Evolutionary conservation across 2,797 vertebrate genomes (phyloP).

Genomic region (Erpetoichthys calabaricus): DNA sequence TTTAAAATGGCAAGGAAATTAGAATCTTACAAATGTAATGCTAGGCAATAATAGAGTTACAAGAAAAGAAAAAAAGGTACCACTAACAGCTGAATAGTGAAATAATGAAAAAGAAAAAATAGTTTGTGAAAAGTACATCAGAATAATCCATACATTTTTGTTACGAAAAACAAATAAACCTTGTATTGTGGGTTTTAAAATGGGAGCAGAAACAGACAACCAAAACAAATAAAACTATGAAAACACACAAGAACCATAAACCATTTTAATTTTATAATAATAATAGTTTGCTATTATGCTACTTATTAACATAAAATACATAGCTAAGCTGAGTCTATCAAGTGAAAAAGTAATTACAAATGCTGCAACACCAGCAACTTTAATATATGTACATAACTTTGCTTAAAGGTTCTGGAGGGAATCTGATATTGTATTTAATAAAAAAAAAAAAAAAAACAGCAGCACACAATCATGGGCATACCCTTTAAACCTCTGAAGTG

Average conservation of each 20-base stretch:
- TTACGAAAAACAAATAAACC: no score
- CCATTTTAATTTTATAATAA: constrained; percentile 10
- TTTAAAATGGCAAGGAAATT: no score
- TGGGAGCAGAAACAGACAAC: constrained; percentile 5
- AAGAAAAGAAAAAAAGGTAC: no score
- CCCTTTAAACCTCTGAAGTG: constrained; percentile 30
- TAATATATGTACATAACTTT: constrained; percentile 70
- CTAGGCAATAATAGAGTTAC: no score
- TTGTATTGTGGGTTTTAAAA: no score
- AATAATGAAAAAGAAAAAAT: no score
- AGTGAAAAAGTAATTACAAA: constrained; percentile 47
- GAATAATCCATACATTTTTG: no score
- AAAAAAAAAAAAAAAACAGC: constrained; percentile 35
- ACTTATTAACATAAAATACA: background rate
- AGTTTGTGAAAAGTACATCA: no score
- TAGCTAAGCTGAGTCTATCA: background rate
- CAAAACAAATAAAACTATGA: constrained; percentile 19
- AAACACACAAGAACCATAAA: constrained; percentile 28
- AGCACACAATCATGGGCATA: constrained; percentile 46
- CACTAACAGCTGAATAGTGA: no score
- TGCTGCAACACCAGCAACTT: constrained; percentile 70
- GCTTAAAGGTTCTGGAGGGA: constrained; percentile 46
- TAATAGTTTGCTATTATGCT: constrained; percentile 6
- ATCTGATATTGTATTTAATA: constrained; percentile 26
- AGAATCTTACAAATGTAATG: no score